A percentile compares a stretch with the other conserved stretches of the same genome.
These are phyloP conservation scores for Dreissena polymorpha DNA, from an alignment of 1,140 invertebrate species.

Conservation along the genomic window DNA sequence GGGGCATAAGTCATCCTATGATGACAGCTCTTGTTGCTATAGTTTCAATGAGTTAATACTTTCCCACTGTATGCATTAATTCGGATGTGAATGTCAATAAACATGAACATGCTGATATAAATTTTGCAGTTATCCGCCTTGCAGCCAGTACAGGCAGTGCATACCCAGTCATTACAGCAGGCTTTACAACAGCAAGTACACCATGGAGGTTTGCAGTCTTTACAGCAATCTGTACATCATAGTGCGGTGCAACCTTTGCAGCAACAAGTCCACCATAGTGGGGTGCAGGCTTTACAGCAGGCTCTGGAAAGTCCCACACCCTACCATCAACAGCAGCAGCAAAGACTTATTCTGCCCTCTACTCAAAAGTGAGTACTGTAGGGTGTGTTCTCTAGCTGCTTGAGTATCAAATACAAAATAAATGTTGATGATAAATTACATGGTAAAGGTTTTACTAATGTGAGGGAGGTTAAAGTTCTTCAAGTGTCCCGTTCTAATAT, in stretches of 20 bases:
- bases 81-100: no score
- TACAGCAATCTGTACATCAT: constrained; percentile 29
- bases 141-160: constrained; percentile 40
- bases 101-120: no score
- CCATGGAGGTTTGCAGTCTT: constrained; percentile 19
- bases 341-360: constrained; percentile 68
- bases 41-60: no score
- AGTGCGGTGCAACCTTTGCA: constrained; percentile 39
- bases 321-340: constrained; percentile 59
- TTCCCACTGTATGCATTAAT: no score
- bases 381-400: no score
- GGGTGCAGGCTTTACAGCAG: constrained; percentile 37
- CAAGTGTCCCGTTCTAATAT: neutral
- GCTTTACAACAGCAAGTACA: constrained; percentile 48
- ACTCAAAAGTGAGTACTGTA: constrained; percentile 65
- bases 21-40: no score
- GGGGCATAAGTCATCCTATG: no score
- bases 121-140: constrained; percentile 40
- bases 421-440: no score
- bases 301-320: constrained; percentile 16
- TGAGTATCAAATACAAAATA: no score
- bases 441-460: no score
- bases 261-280: constrained; percentile 15
- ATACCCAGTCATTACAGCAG: constrained; percentile 46
- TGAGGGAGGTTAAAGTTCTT: neutral